Evolutionary conservation across 53 echinoderm and acorn worm genomes (phyloP).

Genomic region (Crossaster papposus): DNA sequence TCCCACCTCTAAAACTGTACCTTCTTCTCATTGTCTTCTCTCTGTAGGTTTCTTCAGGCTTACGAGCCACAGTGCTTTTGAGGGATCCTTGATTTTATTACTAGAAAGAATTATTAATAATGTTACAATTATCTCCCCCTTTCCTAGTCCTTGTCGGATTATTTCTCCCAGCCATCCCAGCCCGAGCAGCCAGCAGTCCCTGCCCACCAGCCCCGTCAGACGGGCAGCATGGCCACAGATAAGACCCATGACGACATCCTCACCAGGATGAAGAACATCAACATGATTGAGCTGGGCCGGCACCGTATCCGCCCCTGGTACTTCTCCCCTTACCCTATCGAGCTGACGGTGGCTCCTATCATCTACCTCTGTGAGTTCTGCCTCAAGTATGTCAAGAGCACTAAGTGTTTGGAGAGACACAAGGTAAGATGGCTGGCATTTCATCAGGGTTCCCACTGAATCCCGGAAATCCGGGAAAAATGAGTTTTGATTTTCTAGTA

Average conservation of each 20-base stretch:
- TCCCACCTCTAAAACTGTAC: too few relatives aligned
- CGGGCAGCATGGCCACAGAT: slow-evolving; percentile 90
- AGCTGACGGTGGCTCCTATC: slow-evolving; percentile 78
- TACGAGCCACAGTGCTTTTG: too few relatives aligned
- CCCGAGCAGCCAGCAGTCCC: neutral
- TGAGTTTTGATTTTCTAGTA: too few relatives aligned
- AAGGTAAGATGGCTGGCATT: slow-evolving; percentile 75
- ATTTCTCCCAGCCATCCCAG: slow-evolving; percentile 30
- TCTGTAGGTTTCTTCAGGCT: too few relatives aligned
- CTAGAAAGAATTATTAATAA: too few relatives aligned
- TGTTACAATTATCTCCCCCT: neutral
- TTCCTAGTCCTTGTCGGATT: slow-evolving; percentile 16
- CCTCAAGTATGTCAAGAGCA: slow-evolving; percentile 94
- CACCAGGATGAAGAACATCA: slow-evolving; percentile 92
- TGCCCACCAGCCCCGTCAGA: slow-evolving; percentile 74
- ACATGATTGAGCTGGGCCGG: slow-evolving; percentile 89
- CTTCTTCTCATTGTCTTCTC: too few relatives aligned
- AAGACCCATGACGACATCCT: slow-evolving; percentile 95
- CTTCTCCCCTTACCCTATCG: slow-evolving; percentile 93
- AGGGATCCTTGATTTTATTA: too few relatives aligned
- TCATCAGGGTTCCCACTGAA: too few relatives aligned
- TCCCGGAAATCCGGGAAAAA: too few relatives aligned
- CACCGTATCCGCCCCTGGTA: slow-evolving; percentile 95
- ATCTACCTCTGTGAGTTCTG: slow-evolving; percentile 99
- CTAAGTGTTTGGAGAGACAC: slow-evolving; percentile 88